Evolutionary conservation across 2,888 invertebrate species (phyloP), one percentile per base, ranked within the genome.

Genomic region (Lapara coniferarum): DNA sequence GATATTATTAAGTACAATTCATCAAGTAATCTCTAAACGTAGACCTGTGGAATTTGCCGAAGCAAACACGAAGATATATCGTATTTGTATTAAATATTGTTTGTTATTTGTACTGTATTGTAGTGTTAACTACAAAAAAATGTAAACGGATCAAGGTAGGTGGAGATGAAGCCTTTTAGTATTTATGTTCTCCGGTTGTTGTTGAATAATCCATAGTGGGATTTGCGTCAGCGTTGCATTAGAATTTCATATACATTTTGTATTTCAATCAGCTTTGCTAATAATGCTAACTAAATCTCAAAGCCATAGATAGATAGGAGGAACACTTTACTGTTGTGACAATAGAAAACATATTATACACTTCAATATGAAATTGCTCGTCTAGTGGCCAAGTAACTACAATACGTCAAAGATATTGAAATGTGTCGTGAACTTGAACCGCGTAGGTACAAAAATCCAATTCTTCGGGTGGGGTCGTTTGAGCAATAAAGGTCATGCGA

Each of bases 121-220:
- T 25, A 49, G 63, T 49, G 19, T 3, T 72, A 74, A 76, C 77
- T 77, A 75, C 74, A 74, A 79, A 81, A 75, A 78, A 81, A 87
- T 86, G 82, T 75, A 88, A 87, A 82, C 83, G 78, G 88, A 88
- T 86, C 88, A 90, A 89, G 88, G 87, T 83, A 76, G 63, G 19
- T 49, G 49, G 78, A 82, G 74, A 49, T 49, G 75, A 80, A 85
- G 87, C 84, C 78, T 81, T 81, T 84, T 81, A 78, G 75, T 81
- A 83, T 82, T 73, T 76, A 85, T 37, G 37, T 84, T 83, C 83
- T 84, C 78, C 77, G 78, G 78, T 81, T 83, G 83, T 82, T 82
- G 83, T 82, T 82, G 83, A 84, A 82, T 89, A 86, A 89, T 90
- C 85, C 85, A 82, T 56, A 74, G 73, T 79, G 78, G 78, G 76